Base-by-base conservation (phyloP, 2,797 vertebrate genomes). In the Buceros bicornis region DNA sequence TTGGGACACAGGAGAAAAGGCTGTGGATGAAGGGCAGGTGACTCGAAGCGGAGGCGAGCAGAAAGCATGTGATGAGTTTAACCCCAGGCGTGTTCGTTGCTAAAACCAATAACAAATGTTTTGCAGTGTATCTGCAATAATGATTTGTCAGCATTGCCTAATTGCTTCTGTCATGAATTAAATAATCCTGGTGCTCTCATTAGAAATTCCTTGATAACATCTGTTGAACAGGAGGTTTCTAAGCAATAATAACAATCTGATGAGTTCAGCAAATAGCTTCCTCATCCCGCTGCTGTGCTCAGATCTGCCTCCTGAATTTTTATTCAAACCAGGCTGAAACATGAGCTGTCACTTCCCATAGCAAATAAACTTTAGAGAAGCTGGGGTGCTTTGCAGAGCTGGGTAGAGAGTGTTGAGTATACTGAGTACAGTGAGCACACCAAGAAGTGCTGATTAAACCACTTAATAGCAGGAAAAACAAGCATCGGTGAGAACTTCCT, bases 1-100 rank as follows among this genome's bases (percentile, higher is more conserved):
- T 18, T 67, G 33, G 16, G 24, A 15, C 18, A 8, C 7, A 6
- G 20, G 24, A 62, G 48, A 47, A 56, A 43, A 28, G 8, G 11
- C 53, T 1, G 3, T 18, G 72, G 22, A 66, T 0, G 3, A 45
- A 28, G 22, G 18, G 25, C 0, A 1, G 33, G 21, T 0, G 4
- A 51, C 14, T 8, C 2, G 0, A 26, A 21, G 11, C 2, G 2
- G 24, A 33, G 58, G 51, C 33, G 35, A 84, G 58, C n/a, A 66
- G 53, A 21, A 76, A 53, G 25, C 5, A n/a, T 47, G 45, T 70
- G 57, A 56, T 47, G 67, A 56, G 24, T 71, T 90, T 76, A 51
- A 74, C 37, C 35, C 37, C 84, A 66, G 70, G 48, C 77, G 4
- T 65, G 61, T 42, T 87, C 64, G 62, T 83, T 29, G 62, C 10